These are phyloP conservation scores for Castor canadensis DNA, from an alignment of 2,113 vertebrate species.

Conservation along the genomic window DNA sequence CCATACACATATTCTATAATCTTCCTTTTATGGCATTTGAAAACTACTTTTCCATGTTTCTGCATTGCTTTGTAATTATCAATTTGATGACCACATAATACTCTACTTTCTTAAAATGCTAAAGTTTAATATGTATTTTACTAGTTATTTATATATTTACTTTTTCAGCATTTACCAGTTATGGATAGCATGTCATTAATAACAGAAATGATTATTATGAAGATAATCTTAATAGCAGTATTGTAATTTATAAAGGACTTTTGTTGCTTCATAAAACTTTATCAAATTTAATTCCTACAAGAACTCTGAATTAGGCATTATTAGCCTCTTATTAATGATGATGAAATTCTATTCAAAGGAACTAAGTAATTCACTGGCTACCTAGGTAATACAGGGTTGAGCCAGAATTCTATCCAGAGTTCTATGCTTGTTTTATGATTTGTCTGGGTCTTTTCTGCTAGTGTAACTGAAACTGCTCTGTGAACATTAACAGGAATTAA, in stretches of 20 bases:
- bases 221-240: neutral
- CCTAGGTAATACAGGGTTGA: neutral
- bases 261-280: constrained; percentile 2
- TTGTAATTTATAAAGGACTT: neutral
- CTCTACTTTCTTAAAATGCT: neutral
- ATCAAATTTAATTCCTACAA: neutral
- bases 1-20: neutral
- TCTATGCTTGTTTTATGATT: neutral
- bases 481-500: neutral
- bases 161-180: neutral
- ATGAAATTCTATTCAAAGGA: neutral
- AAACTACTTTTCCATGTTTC: neutral
- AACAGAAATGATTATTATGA: neutral
- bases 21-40: neutral
- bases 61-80: neutral
- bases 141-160: neutral
- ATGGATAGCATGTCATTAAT: neutral
- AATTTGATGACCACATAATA: neutral
- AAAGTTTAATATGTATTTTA: constrained; percentile 29
- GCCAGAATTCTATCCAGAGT: neutral
- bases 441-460: neutral
- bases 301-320: neutral
- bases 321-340: neutral
- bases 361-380: neutral
- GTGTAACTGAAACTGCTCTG: neutral